Conservation (phyloP, 2,888 invertebrate genomes). For the Galerucella pusilla region DNA sequence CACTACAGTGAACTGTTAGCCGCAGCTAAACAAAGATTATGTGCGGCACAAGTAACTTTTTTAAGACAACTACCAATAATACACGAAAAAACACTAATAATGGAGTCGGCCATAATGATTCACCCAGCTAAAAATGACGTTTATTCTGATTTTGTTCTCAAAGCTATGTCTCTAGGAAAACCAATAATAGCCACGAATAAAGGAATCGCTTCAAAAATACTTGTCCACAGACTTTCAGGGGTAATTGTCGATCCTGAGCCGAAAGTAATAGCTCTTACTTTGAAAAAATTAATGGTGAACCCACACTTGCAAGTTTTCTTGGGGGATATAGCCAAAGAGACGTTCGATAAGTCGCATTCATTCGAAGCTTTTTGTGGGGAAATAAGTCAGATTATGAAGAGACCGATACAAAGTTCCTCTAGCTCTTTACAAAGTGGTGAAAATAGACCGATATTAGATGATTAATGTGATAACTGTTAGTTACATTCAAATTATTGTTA, state of each 20-base stretch:
- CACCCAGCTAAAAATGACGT: constrained; percentile 58
- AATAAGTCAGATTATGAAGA: constrained; percentile 34
- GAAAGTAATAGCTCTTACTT: constrained; percentile 56
- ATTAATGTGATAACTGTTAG: neutral
- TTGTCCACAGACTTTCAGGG: constrained; percentile 57
- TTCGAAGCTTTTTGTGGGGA: constrained; percentile 54
- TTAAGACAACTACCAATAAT: constrained; percentile 57
- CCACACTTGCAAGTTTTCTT: constrained; percentile 58
- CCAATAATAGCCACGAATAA: constrained; percentile 59
- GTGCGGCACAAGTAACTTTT: constrained; percentile 59
- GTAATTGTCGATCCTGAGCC: constrained; percentile 59
- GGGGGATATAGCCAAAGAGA: constrained; percentile 59
- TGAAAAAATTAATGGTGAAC: constrained; percentile 58
- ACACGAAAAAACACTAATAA: constrained; percentile 59
- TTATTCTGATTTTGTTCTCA: constrained; percentile 57
- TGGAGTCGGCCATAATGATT: constrained; percentile 57
- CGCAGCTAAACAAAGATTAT: constrained; percentile 53
- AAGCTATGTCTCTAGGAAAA: constrained; percentile 58
- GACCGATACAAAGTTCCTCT: constrained; percentile 16
- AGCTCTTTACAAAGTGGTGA: neutral
- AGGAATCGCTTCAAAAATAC: constrained; percentile 57
- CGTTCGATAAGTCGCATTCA: constrained; percentile 55
- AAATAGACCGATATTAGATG: neutral
- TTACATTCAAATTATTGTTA: neutral
- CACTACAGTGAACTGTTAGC: constrained; percentile 58